These are phyloP conservation scores for Anolis apletophallus DNA, from an alignment of 2,797 vertebrate species.

Conservation along the genomic window DNA sequence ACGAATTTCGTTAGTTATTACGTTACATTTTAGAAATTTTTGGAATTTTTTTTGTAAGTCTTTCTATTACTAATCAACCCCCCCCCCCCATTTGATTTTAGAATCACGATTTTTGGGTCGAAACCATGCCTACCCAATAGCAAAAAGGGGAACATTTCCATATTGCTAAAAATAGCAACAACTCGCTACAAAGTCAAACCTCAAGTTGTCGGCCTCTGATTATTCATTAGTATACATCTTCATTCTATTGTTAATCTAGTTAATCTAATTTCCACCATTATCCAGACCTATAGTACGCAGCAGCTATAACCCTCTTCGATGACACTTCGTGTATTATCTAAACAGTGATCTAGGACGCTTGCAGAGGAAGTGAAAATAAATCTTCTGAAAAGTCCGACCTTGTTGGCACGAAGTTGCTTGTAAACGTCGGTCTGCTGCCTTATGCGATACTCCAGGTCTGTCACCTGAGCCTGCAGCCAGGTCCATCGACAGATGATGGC, in stretches of 20 bases:
- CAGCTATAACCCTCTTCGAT: not conserved
- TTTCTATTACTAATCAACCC: too few relatives aligned
- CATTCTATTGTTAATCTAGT: not conserved
- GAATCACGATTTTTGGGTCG: too few relatives aligned
- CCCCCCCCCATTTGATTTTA: too few relatives aligned
- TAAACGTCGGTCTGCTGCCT: slow-evolving; percentile 76
- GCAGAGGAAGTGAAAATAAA: not conserved
- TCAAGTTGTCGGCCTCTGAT: not conserved
- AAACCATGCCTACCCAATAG: too few relatives aligned
- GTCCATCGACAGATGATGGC: slow-evolving; percentile 76
- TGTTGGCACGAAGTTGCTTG: slow-evolving; percentile 70
- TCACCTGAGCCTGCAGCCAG: slow-evolving; percentile 77
- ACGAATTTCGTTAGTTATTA: too few relatives aligned
- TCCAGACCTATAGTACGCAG: not conserved
- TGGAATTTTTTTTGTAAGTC: too few relatives aligned
- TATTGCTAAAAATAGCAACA: too few relatives aligned
- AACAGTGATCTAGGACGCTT: not conserved
- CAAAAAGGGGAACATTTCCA: too few relatives aligned
- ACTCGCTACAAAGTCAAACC: too few relatives aligned
- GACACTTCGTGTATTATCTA: not conserved
- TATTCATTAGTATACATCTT: not conserved
- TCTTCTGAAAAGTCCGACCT: slow-evolving; percentile 62
- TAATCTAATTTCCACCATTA: not conserved
- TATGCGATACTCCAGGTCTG: slow-evolving; percentile 75
- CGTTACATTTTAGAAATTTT: too few relatives aligned